Evolutionary conservation across 2,797 vertebrate genomes (phyloP).

Genomic region (Pachyuromys duprasi): DNA sequence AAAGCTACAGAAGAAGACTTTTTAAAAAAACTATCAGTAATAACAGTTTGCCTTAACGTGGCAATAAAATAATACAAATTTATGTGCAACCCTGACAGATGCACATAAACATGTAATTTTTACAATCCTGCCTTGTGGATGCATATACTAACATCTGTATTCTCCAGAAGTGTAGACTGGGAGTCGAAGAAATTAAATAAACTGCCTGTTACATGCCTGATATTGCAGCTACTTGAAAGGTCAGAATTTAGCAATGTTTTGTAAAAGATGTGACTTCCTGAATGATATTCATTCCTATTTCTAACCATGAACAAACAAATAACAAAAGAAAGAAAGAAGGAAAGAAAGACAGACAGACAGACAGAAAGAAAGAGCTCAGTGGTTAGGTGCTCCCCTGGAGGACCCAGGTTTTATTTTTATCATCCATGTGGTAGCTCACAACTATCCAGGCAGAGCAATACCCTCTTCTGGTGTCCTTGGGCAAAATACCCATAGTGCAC

Average conservation of each 20-base stretch:
- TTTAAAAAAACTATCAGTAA: constrained; percentile 1
- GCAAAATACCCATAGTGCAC: background rate
- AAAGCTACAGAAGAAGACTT: background rate
- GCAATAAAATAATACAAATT: background rate
- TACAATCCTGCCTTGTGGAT: background rate
- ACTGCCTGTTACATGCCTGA: too few species aligned
- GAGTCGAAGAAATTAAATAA: background rate
- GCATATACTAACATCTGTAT: background rate
- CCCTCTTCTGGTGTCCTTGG: background rate
- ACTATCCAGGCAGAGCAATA: background rate
- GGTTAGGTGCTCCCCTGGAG: background rate
- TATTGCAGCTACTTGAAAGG: background rate
- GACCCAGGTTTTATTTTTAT: background rate
- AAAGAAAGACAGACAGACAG: too few species aligned
- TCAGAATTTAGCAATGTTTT: background rate
- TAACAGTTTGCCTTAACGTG: background rate
- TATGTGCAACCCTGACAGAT: background rate
- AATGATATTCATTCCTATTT: background rate
- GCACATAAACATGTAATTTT: background rate
- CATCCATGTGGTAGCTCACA: too few species aligned
- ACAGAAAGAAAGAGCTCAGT: background rate
- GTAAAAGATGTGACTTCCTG: background rate
- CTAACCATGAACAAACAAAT: background rate
- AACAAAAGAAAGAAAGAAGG: background rate
- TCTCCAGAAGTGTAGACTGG: background rate